Evolutionary conservation across 2,888 invertebrate species (phyloP).

Genomic region (Dione vanillae): DNA sequence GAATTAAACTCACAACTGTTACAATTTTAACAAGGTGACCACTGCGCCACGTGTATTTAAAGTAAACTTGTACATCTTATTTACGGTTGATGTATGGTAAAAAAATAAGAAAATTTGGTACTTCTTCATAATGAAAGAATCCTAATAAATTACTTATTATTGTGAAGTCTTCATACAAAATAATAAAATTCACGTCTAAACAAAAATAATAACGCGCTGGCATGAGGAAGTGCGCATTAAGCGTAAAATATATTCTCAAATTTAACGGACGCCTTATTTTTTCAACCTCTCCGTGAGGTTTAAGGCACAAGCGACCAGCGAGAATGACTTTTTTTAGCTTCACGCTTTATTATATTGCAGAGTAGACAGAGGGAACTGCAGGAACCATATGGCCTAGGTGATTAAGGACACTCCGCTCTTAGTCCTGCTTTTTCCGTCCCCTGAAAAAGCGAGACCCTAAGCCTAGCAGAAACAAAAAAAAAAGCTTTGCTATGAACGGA

Average conservation of each 20-base stretch:
- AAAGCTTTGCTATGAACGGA: no score
- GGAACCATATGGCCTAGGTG: no score
- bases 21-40: no score
- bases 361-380: no score
- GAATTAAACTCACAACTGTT: no score
- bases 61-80: not conserved
- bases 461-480: no score
- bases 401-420: no score
- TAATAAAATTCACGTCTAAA: constrained; percentile 44
- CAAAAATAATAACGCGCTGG: constrained; percentile 41
- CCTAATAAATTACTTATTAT: constrained; percentile 19
- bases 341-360: no score
- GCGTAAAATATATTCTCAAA: constrained; percentile 68
- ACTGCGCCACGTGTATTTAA: no score
- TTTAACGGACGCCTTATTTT: constrained; percentile 61
- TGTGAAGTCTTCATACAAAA: constrained; percentile 33
- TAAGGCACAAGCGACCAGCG: constrained; percentile 20
- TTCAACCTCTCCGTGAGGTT: constrained; percentile 51
- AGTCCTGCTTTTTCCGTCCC: no score
- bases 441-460: no score
- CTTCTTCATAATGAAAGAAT: constrained; percentile 15
- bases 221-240: constrained; percentile 53
- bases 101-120: not conserved
- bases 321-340: no score
- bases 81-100: not conserved